phyloP scores from a whole-genome alignment of 2,888 invertebrate species.

The Alitta virens region DNA sequence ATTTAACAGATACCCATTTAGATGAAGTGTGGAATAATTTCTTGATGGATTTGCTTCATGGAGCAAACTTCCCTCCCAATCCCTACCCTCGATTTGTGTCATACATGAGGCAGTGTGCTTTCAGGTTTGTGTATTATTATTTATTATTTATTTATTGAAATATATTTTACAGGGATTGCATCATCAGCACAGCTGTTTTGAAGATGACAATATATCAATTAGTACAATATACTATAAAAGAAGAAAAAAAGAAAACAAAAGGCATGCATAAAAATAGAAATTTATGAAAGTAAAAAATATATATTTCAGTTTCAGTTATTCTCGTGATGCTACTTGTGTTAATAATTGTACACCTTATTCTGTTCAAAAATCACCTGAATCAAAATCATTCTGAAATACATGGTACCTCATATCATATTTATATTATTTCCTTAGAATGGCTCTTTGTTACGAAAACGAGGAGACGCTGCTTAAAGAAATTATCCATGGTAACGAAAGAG shows the following conservation, averaged over 20 bases:
- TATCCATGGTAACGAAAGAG: constrained; percentile 29
- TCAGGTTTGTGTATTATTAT: no score
- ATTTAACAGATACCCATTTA: constrained; percentile 47
- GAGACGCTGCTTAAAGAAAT: constrained; percentile 16
- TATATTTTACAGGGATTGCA: no score
- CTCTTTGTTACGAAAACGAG: constrained; percentile 42
- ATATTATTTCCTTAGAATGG: constrained; percentile 37
- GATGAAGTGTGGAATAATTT: constrained; percentile 48
- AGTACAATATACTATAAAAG: no score
- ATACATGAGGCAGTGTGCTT: constrained; percentile 36
- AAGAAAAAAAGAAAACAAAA: no score
- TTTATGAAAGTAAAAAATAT: no score
- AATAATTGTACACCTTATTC: background rate
- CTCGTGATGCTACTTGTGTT: no score
- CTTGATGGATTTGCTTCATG: constrained; percentile 38
- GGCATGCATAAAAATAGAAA: no score
- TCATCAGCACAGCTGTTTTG: no score
- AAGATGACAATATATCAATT: no score
- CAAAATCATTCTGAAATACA: background rate
- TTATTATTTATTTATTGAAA: no score
- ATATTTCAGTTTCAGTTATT: no score
- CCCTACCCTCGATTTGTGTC: constrained; percentile 44
- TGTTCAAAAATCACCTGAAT: background rate
- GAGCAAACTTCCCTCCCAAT: constrained; percentile 41
- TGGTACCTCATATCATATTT: no score